phyloP scores from a whole-genome alignment of 2,113 vertebrate species.

The Python bivittatus region DNA sequence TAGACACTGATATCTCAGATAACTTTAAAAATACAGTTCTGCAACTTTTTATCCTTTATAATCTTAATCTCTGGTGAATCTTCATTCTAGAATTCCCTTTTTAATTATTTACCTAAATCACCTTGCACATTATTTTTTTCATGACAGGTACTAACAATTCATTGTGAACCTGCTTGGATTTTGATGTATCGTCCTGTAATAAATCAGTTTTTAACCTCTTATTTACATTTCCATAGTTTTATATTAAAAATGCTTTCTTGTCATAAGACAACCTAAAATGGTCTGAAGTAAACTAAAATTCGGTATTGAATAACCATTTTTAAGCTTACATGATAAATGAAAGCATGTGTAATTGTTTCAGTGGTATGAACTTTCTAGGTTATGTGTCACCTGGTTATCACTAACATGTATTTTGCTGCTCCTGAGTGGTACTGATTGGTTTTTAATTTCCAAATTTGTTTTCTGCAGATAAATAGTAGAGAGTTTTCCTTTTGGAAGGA shows the following conservation, averaged over 20 bases:
- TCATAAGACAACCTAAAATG: background rate
- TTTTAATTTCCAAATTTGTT: conserved; percentile 18
- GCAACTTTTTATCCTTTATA: background rate
- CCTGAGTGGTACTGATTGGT: background rate
- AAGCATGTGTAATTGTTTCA: background rate
- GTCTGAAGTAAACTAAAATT: background rate
- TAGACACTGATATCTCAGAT: background rate
- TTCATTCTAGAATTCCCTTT: background rate
- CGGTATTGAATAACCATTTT: background rate
- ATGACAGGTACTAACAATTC: background rate
- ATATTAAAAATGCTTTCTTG: background rate
- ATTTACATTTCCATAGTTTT: background rate
- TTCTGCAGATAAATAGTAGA: conserved; percentile 80
- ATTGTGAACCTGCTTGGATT: background rate
- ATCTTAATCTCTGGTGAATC: background rate
- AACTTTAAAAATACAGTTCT: background rate
- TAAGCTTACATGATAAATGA: background rate
- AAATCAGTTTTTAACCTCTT: background rate
- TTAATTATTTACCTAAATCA: background rate
- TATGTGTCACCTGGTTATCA: background rate
- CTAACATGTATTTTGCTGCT: background rate
- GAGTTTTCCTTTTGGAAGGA: conserved; percentile 88
- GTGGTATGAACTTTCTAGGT: background rate
- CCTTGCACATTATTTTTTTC: background rate
- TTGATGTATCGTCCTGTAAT: background rate